Base-by-base conservation (phyloP, 2,797 vertebrate genomes). In the Synanceia verrucosa region DNA sequence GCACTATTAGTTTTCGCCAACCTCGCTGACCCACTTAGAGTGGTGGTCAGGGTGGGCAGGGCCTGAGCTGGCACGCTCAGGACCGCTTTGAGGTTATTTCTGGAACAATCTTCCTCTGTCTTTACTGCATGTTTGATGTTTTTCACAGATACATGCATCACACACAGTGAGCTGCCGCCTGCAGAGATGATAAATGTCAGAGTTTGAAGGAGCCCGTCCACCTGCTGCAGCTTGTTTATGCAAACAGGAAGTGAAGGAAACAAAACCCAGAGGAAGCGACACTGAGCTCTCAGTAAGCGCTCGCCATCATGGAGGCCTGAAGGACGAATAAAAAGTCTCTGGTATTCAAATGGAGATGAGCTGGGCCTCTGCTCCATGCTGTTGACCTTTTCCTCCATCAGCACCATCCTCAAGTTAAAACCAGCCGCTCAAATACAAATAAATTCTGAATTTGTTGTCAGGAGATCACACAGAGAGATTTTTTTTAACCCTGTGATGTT, bases 11-110 rank as follows among this genome's bases (percentile, higher is more conserved):
- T 73, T 69, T 82, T 84, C 44, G 76, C 50, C 78, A 85, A 82
- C 86, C 69, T 76, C 51, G 65, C 47, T 79, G 85, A 85, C 88
- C 86, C 65, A 87, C 72, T 91, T 91, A 70, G 83, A n/a, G 47
- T 11, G 59, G 68, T 10, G 69, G 81, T 87, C 77, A 53, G 41
- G 41, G 58, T 63, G 76, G 83, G 76, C 6, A 59, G 76, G 44
- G 70, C 37, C 23, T 4, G 4, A 43, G 44, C 7, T 5, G 36
- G 11, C 28, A 6, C 4, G 1, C 19, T 73, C 60, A 56, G 55
- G 34, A 66, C 23, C 6, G 34, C 84, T 87, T 88, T 81, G 78
- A 87, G 81, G 82, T 82, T 86, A 75, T 88, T 89, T 87, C 43
- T 56, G 66, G 77, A 85, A 53, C 48, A 4, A 31, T 70, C 64